A percentile compares a stretch with the other conserved stretches of the same genome.
phyloP scores from a whole-genome alignment of 1,140 invertebrate genomes.

The Zelostemma sp. region DNA sequence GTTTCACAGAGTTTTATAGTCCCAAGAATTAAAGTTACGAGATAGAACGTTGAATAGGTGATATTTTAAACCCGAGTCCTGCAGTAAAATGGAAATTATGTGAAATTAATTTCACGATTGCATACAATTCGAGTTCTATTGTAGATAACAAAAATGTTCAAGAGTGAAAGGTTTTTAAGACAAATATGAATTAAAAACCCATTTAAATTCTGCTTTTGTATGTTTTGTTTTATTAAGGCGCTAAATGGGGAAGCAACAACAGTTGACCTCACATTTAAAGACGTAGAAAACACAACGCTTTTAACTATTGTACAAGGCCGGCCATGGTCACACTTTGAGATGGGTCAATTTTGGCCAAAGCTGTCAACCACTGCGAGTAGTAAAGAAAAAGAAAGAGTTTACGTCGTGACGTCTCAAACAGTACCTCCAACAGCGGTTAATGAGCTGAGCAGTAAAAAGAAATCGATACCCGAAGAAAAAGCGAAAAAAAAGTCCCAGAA shows the following conservation, averaged over 20 bases:
- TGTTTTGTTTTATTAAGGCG: constrained; percentile 25
- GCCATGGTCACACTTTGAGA: constrained; percentile 35
- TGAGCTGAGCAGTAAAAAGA: constrained; percentile 17
- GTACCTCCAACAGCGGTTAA: constrained; percentile 4
- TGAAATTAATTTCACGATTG: no score
- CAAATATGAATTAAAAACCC: no score
- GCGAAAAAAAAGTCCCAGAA: constrained; percentile 28
- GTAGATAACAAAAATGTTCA: no score
- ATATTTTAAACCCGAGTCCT: background rate
- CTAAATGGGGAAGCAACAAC: constrained; percentile 8
- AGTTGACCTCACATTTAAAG: constrained; percentile 22
- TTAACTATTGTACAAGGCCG: constrained; percentile 42
- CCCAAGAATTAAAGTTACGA: background rate
- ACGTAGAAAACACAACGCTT: constrained; percentile 24
- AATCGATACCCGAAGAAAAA: constrained; percentile 5
- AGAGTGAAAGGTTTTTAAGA: no score
- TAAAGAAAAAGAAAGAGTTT: constrained; percentile 77
- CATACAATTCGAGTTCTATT: no score
- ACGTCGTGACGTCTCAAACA: constrained; percentile 81
- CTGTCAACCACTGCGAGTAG: constrained; percentile 69
- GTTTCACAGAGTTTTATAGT: constrained; percentile 3
- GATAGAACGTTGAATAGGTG: background rate
- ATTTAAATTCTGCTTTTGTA: no score
- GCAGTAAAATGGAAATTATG: no score
- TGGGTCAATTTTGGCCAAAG: constrained; percentile 47